These are phyloP conservation scores for Scrobipalpa atriplicella DNA, from an alignment of 2,888 invertebrate species.

Conservation along the genomic window DNA sequence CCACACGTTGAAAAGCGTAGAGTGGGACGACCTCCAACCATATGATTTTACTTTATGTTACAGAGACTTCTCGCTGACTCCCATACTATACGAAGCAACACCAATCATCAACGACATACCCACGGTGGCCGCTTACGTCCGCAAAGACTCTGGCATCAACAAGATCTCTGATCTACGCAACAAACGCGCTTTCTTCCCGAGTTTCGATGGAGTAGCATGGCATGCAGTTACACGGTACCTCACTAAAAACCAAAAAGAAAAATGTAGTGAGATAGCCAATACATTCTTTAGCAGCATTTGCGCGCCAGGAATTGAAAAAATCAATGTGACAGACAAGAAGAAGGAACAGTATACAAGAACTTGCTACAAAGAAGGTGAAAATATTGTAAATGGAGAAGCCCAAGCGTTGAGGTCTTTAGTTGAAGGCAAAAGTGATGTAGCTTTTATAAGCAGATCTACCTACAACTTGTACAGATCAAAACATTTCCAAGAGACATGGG, in stretches of 20 bases:
- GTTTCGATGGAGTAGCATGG: slow-evolving; percentile 89
- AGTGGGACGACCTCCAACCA: too few relatives aligned
- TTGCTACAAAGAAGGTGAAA: slow-evolving; percentile 58
- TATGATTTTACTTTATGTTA: slow-evolving; percentile 40
- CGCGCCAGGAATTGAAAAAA: slow-evolving; percentile 71
- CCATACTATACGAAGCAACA: slow-evolving; percentile 85
- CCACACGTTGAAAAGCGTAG: too few relatives aligned
- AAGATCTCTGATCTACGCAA: slow-evolving; percentile 86
- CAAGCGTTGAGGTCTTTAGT: slow-evolving; percentile 86
- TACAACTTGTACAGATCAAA: slow-evolving; percentile 84
- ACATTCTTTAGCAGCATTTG: slow-evolving; percentile 88
- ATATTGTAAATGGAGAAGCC: slow-evolving; percentile 78
- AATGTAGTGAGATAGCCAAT: slow-evolving; percentile 64
- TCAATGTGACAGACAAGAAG: slow-evolving; percentile 41
- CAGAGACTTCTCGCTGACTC: slow-evolving; percentile 81
- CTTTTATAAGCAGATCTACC: slow-evolving; percentile 86
- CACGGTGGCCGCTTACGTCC: slow-evolving; percentile 87
- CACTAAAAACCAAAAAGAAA: slow-evolving; percentile 60
- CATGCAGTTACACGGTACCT: slow-evolving; percentile 80
- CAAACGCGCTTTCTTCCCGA: slow-evolving; percentile 90
- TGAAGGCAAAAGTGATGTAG: slow-evolving; percentile 88
- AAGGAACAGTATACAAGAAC: slow-evolving; percentile 50
- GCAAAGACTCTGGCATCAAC: slow-evolving; percentile 79
- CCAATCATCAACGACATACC: slow-evolving; percentile 82
- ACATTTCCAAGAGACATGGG: slow-evolving; percentile 74